Base-by-base conservation (phyloP, 2,888 invertebrate genomes). In the Macrosiphum euphorbiae region DNA sequence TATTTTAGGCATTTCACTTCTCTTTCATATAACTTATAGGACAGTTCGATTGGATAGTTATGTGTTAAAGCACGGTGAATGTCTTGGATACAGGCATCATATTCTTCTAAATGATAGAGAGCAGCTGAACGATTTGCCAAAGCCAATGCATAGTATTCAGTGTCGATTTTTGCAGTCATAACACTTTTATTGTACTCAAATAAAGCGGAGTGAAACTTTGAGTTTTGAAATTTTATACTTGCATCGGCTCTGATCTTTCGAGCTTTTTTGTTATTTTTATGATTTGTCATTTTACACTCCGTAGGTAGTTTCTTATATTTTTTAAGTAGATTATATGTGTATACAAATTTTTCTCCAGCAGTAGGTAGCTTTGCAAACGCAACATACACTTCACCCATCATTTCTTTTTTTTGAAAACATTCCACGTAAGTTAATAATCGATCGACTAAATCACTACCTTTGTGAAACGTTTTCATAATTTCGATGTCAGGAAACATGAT, bases 91-190 rank as follows among this genome's bases (percentile, higher is more conserved):
- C 97, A 97, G 95, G 97, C 97, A 96, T 97, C 95, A 95, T 96
- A 97, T 95, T 96, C 96, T 94, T 96, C 96, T 95, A 97, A 95
- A 95, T 97, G 96, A 95, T 97, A 96, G 88, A 97, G 96, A 13
- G 97, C 97, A 47, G 97, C 97, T 13, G 98, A 97, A 95, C 98
- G 96, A 95, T 98, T 97, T 0, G 97, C 97, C 92, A 97, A 95
- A 0, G 97, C 97, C 87, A 97, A 95, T 0, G 97, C 96, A 95
- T 97, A 97, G 95, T 97, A 97, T 24, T 96, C 96, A 85, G 96
- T 96, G 61, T 96, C 95, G 47, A 96, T 96, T n/a, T 96, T 95
- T 4, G 97, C 97, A 95, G 96, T 96, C 94, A 96, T 95, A 26
- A 97, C 96, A 96, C 97, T 97, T 95, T 97, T 96, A 0, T 97